Conservation (phyloP, 2,888 invertebrate genomes). For the Acanthosepion pharaonis region DNA sequence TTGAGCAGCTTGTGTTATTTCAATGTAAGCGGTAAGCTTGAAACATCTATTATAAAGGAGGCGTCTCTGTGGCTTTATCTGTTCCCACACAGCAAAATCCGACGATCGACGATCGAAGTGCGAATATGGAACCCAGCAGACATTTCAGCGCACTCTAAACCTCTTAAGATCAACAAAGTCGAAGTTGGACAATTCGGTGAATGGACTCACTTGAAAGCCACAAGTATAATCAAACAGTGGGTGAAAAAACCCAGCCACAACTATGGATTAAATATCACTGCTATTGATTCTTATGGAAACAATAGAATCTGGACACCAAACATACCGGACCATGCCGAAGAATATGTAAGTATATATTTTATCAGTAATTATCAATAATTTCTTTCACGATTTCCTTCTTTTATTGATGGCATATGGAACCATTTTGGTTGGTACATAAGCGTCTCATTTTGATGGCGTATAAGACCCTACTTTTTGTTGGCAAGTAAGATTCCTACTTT, state of each 20-base stretch:
- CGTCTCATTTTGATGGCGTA: neutral
- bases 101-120: neutral
- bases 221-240: neutral
- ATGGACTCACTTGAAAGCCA: constrained; percentile 35
- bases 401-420: no score
- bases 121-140: neutral
- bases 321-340: neutral
- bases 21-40: neutral
- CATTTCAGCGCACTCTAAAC: neutral
- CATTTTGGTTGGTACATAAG: no score
- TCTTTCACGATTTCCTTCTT: neutral
- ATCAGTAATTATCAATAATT: neutral
- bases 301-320: constrained; percentile 33
- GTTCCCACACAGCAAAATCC: neutral
- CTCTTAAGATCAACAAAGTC: neutral
- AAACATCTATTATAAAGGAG: neutral
- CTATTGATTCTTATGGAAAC: neutral
- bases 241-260: neutral
- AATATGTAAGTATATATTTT: constrained; percentile 44
- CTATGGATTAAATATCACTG: constrained; percentile 42
- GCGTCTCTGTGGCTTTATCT: constrained; percentile 34
- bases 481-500: no score
- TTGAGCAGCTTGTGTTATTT: neutral
- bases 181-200: neutral
- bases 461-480: no score